Evolutionary conservation across 2,113 vertebrate species (phyloP).

Genomic region (Megaptera novaeangliae): DNA sequence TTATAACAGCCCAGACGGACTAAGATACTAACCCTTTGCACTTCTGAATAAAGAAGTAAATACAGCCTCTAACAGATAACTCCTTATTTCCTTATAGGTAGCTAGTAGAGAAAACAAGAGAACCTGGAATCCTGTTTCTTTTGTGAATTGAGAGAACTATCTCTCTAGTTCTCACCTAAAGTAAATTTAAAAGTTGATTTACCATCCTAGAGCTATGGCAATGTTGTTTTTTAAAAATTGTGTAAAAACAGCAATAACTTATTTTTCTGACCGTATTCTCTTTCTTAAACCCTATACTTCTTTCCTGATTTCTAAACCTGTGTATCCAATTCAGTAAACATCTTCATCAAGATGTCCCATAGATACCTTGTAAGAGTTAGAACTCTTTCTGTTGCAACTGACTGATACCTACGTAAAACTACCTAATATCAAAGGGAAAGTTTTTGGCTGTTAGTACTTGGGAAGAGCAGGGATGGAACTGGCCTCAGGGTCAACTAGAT

Average conservation of each 20-base stretch:
- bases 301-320: neutral
- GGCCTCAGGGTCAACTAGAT: neutral
- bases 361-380: neutral
- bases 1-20: neutral
- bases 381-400: neutral
- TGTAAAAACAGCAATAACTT: neutral
- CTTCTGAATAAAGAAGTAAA: neutral
- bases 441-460: neutral
- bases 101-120: neutral
- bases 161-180: neutral
- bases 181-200: neutral
- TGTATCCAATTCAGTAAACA: neutral
- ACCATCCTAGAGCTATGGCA: neutral
- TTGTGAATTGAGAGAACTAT: neutral
- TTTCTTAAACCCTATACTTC: neutral
- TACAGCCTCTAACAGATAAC: neutral
- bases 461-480: neutral
- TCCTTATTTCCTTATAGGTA: neutral
- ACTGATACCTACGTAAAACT: neutral
- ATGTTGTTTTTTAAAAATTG: neutral
- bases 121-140: neutral
- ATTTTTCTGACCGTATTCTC: neutral
- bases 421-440: neutral
- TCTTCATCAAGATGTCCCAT: neutral
- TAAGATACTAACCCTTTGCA: neutral